These are phyloP conservation scores for Leptodirus hochenwartii DNA, from an alignment of 2,888 invertebrate species.

Conservation along the genomic window DNA sequence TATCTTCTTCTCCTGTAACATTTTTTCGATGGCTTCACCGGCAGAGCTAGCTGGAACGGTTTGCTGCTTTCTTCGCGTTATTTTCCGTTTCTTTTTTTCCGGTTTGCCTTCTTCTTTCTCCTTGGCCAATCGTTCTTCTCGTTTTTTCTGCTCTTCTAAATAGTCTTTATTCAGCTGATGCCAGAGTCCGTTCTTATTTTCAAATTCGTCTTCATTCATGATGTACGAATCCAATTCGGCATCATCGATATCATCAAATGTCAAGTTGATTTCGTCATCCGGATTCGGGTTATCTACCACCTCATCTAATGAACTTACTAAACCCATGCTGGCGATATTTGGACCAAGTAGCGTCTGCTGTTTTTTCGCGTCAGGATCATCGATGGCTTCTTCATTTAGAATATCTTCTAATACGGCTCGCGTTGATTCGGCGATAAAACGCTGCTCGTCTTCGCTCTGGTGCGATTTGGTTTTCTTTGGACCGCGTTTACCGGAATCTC, in stretches of 20 bases:
- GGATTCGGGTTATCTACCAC: conserved; percentile 18
- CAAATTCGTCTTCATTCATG: conserved; percentile 60
- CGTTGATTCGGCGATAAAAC: conserved; percentile 30
- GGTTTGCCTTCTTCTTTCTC: conserved; percentile 75
- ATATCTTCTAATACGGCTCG: conserved; percentile 27
- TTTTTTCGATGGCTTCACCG: conserved; percentile 90
- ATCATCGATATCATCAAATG: conserved; percentile 67
- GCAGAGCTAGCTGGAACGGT: conserved; percentile 39
- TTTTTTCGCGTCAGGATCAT: conserved; percentile 17
- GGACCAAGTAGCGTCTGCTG: conserved; percentile 35
- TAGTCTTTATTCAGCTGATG: conserved; percentile 74
- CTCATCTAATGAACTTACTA: conserved; percentile 36
- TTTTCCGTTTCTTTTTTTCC: conserved; percentile 58
- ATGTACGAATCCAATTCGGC: conserved; percentile 79
- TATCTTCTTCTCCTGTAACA: conserved; percentile 88
- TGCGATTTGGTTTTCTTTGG: no score
- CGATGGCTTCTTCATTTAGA: conserved; percentile 20
- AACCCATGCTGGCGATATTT: conserved; percentile 61
- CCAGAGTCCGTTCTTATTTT: conserved; percentile 74
- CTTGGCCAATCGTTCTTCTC: conserved; percentile 60
- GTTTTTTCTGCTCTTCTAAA: conserved; percentile 64
- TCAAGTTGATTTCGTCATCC: conserved; percentile 32
- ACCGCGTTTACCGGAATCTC: no score
- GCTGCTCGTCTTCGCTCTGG: conserved; percentile 20
- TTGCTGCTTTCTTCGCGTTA: conserved; percentile 39